Percentiles rank a stretch among this genome's conserved stretches.
Conservation (phyloP, 2,797 vertebrate species). For the Pempheris klunzingeri region DNA sequence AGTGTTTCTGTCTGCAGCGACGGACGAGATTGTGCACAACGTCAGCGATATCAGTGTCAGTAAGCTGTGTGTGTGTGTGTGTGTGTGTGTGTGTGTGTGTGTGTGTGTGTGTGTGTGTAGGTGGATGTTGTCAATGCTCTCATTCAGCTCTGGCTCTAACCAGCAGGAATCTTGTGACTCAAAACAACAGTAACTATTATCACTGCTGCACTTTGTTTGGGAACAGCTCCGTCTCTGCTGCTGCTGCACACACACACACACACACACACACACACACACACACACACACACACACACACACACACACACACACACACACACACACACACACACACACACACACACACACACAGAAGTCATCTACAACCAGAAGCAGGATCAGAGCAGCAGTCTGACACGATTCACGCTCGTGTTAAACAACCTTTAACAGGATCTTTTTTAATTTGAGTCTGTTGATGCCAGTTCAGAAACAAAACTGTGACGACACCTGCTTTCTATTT, state of each 20-base stretch:
- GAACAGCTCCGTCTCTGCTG: conserved; percentile 29
- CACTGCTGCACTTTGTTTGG: conserved; percentile 63
- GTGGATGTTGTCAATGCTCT: conserved; percentile 71
- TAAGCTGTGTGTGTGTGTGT: conserved; percentile 39
- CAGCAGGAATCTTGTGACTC: conserved; percentile 76
- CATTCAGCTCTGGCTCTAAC: conserved; percentile 70
- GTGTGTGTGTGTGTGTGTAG: conserved; percentile 54
- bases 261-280: conserved; percentile 18
- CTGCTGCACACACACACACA: conserved; percentile 15
- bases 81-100: conserved; percentile 29
- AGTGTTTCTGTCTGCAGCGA: conserved; percentile 10
- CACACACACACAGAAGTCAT: conserved; percentile 3
- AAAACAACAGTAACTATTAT: conserved; percentile 77
- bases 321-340: conserved; percentile 11
- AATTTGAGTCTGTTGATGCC: background rate
- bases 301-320: conserved; percentile 34
- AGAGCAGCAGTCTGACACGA: conserved; percentile 9
- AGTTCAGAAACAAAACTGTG: background rate
- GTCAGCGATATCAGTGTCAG: conserved; percentile 61
- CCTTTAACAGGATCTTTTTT: background rate
- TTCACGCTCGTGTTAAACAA: conserved; percentile 3
- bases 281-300: conserved; percentile 25
- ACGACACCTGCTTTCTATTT: background rate
- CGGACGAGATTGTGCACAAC: background rate
- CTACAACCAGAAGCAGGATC: conserved; percentile 9